Base-by-base conservation (phyloP, 2,888 invertebrate genomes). In the Ornithoptera priamus region DNA sequence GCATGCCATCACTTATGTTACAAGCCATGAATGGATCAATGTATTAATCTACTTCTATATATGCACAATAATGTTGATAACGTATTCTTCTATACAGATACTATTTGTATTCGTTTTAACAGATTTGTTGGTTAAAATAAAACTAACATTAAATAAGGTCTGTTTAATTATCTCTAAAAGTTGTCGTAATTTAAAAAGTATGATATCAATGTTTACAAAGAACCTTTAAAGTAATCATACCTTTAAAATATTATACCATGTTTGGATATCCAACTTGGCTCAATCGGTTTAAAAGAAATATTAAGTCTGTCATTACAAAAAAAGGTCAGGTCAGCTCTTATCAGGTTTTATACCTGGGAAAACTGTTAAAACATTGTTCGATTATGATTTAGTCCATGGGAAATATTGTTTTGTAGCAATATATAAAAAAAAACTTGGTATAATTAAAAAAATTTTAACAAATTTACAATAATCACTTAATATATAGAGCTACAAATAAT, bases 361-460 rank as follows among this genome's bases (percentile, higher is more conserved):
- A 61, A 62, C 53, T 22, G 22, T 56, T 62, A 62, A 57, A 5
- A n/a, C 30, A 24, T 42, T 39, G 17, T 42, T 39, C n/a, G 6
- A n/a, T 39, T 39, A 12, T 59, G 50, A 20, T 30, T 46, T 46
- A 46, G 36, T 67, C 22, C 56, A 42, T 62, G 56, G 57, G 62
- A 67, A 67, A 57, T 53, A 57, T 67, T 67, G 30, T 62, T 2
- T n/a, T 2, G 46, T 46, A 46, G 15, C 15, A 12, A 46, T 46
- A 46, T 46, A 46, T 46, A 22, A 22, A 1, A 22, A 22, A 22
- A 22, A 22, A 1, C 22, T 22, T 22, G 22, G 1, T 22, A 22
- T 22, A 22, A 22, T 1, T 1, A 22, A 12, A 46, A 46, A 46
- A 46, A 0, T 15, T 46, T 46, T 10, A 4, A 15, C 1, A 17